Evolutionary conservation across 2,888 invertebrate genomes (phyloP).

Genomic region (Gymnosoma rotundatum): DNA sequence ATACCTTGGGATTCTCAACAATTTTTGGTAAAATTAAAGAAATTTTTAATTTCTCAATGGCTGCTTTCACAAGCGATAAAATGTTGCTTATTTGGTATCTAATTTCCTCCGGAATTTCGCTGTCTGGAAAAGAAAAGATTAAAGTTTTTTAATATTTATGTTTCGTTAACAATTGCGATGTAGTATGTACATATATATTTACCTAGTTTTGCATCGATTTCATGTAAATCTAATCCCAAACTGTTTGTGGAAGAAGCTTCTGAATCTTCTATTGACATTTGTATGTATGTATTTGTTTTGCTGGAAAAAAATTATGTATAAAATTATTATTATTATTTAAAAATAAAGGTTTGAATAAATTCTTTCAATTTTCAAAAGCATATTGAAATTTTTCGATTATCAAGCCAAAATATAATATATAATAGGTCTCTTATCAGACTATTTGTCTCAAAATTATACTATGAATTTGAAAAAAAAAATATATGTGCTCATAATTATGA

Average conservation of each 20-base stretch:
- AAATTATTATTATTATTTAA: background rate
- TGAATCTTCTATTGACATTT: background rate
- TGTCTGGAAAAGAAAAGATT: background rate
- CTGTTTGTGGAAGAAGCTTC: background rate
- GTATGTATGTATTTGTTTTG: background rate
- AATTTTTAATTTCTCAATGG: constrained; percentile 73
- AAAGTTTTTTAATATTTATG: background rate
- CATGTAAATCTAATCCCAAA: constrained; percentile 25
- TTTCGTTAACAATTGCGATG: too few species aligned
- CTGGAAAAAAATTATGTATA: background rate
- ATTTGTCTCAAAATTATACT: too few species aligned
- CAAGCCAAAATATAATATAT: too few species aligned
- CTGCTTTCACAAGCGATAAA: constrained; percentile 70
- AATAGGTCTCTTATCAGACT: too few species aligned
- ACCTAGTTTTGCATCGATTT: constrained; percentile 33
- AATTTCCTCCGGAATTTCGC: constrained; percentile 63
- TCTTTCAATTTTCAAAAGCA: background rate
- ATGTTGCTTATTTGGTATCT: constrained; percentile 72
- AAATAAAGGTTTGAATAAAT: background rate
- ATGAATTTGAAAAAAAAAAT: too few species aligned
- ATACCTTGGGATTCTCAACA: constrained; percentile 70
- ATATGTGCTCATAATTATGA: too few species aligned
- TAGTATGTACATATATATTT: background rate
- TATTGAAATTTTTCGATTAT: background rate
- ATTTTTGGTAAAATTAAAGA: constrained; percentile 73